Conservation (phyloP, 2,888 invertebrate species). For the Cancer borealis region DNA sequence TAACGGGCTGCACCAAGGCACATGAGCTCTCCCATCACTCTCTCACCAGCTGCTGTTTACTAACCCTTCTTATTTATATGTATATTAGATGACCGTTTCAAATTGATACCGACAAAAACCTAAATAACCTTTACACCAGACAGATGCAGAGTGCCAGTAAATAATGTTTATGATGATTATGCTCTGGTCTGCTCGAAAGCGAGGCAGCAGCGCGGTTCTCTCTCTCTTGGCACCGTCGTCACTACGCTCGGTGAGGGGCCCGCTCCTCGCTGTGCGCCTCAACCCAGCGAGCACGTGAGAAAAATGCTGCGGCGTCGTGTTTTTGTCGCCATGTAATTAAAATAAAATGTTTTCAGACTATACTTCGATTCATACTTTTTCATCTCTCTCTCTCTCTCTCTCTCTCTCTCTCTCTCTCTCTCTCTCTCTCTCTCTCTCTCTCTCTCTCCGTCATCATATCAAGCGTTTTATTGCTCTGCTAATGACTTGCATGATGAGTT, state of each 20-base stretch:
- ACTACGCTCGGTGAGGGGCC: constrained; percentile 59
- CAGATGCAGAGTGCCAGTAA: constrained; percentile 42
- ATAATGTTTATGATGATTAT: constrained; percentile 46
- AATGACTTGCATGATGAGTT: constrained; percentile 31
- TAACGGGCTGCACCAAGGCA: constrained; percentile 40
- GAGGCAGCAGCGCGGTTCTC: constrained; percentile 40
- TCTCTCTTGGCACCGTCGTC: constrained; percentile 52
- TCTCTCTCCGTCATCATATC: constrained; percentile 42
- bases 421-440: constrained; percentile 51
- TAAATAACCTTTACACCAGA: constrained; percentile 29
- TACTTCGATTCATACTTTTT: neutral
- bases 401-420: constrained; percentile 28
- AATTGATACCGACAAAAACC: constrained; percentile 41
- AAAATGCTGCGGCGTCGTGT: constrained; percentile 54
- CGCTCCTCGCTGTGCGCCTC: constrained; percentile 49
- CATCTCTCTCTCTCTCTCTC: constrained; percentile 27
- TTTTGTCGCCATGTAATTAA: constrained; percentile 63
- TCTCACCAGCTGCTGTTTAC: constrained; percentile 14
- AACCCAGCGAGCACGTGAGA: constrained; percentile 64
- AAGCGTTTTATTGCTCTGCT: constrained; percentile 18
- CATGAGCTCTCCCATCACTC: neutral
- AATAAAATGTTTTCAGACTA: constrained; percentile 49
- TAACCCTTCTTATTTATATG: constrained; percentile 39
- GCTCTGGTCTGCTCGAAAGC: neutral
- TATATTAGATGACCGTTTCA: constrained; percentile 45